Evolutionary conservation across 2,888 invertebrate genomes (phyloP).

Genomic region (Allygus modestus): DNA sequence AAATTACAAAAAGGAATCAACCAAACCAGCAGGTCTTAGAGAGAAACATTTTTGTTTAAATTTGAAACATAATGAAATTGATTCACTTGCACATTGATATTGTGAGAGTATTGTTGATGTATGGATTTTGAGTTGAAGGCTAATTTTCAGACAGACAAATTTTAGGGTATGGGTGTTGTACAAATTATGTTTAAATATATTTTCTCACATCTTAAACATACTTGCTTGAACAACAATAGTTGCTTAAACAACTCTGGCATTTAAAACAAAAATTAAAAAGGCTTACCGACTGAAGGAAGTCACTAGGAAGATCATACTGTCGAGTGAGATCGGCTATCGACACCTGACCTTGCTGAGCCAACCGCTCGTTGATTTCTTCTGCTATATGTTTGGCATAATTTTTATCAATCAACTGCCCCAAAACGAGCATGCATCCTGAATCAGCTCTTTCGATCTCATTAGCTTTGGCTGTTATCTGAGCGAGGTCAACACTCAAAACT

Average conservation of each 20-base stretch:
- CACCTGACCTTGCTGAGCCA: slow-evolving; percentile 90
- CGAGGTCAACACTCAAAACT: slow-evolving; percentile 92
- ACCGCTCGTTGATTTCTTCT: slow-evolving; percentile 95
- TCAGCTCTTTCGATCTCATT: slow-evolving; percentile 85
- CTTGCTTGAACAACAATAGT: no score
- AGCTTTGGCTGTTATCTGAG: slow-evolving; percentile 84
- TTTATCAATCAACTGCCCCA: slow-evolving; percentile 94
- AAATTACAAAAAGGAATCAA: no score
- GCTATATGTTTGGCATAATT: slow-evolving; percentile 89
- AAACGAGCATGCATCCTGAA: slow-evolving; percentile 85
- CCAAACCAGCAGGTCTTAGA: no score
- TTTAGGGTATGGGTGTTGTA: no score
- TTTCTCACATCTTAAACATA: no score
- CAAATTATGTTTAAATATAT: no score
- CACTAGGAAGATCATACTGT: slow-evolving; percentile 93
- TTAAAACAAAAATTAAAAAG: neutral
- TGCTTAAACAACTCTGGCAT: neutral
- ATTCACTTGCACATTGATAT: no score
- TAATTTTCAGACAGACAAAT: no score
- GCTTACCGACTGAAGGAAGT: slow-evolving; percentile 85
- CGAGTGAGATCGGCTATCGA: slow-evolving; percentile 92
- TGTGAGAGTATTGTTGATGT: no score
- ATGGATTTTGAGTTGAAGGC: no score
- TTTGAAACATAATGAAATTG: no score
- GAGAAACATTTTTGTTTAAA: no score